These are phyloP conservation scores for Galerucella calmariensis DNA, from an alignment of 2,888 invertebrate species.

Conservation along the genomic window DNA sequence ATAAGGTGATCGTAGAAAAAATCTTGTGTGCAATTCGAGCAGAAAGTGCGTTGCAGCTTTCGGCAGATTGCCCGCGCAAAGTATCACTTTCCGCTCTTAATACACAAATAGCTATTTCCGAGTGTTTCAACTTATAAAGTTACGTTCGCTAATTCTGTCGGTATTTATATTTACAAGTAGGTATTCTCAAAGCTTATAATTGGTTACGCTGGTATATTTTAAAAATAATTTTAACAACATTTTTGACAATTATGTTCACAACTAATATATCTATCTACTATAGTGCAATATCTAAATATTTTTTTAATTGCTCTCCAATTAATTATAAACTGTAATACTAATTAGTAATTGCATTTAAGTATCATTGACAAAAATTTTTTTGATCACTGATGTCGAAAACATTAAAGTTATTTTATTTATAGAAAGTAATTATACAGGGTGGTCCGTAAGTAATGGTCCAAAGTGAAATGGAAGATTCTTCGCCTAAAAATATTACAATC, in stretches of 20 bases:
- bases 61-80: too few relatives aligned
- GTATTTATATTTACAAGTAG: not conserved
- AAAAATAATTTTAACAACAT: not conserved
- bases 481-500: too few relatives aligned
- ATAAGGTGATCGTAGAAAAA: too few relatives aligned
- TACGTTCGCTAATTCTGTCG: not conserved
- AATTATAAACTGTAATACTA: not conserved
- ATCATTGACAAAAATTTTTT: constrained; percentile 4
- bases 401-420: too few relatives aligned
- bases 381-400: not conserved
- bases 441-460: too few relatives aligned
- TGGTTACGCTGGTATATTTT: not conserved
- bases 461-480: too few relatives aligned
- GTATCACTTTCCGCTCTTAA: too few relatives aligned
- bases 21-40: too few relatives aligned
- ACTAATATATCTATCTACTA: not conserved
- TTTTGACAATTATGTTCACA: not conserved
- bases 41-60: too few relatives aligned
- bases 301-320: constrained; percentile 1
- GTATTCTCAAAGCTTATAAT: not conserved
- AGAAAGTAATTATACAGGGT: too few relatives aligned
- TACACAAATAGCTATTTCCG: too few relatives aligned
- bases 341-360: constrained; percentile 14
- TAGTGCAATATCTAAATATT: constrained; percentile 5
- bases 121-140: not conserved